Percentiles rank a stretch among this genome's conserved stretches.
phyloP scores from a whole-genome alignment of 2,797 vertebrate species.

The Mormyrops boulengeri region DNA sequence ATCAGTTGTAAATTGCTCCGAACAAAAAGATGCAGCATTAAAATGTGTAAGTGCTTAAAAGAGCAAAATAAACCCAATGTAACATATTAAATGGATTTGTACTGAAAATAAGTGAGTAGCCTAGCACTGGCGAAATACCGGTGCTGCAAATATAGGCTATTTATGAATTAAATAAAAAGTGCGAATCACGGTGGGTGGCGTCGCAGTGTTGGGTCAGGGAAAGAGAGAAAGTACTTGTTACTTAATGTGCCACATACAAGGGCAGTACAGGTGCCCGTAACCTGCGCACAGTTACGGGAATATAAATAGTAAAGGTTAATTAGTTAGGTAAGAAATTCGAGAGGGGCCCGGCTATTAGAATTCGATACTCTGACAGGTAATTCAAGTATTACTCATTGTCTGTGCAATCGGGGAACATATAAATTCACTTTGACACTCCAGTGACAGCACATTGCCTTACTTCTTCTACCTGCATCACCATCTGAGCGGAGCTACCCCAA shows the following conservation, averaged over 20 bases:
- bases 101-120: background rate
- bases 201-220: slow-evolving; percentile 6
- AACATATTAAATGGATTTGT: background rate
- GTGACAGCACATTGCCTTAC: slow-evolving; percentile 47
- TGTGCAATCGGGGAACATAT: slow-evolving; percentile 72
- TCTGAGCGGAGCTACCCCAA: slow-evolving; percentile 33
- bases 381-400: slow-evolving; percentile 72
- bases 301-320: slow-evolving; percentile 78
- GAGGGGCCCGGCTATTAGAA: slow-evolving; percentile 64
- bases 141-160: background rate
- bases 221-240: slow-evolving; percentile 18
- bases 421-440: slow-evolving; percentile 59
- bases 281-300: slow-evolving; percentile 37
- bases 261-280: slow-evolving; percentile 18
- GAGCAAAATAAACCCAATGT: background rate
- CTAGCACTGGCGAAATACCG: background rate
- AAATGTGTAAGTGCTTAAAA: background rate
- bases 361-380: slow-evolving; percentile 79
- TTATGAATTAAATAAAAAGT: background rate
- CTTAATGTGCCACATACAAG: slow-evolving; percentile 20
- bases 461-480: slow-evolving; percentile 44
- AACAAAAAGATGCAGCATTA: background rate
- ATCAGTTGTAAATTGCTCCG: slow-evolving; percentile 14
- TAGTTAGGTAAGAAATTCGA: slow-evolving; percentile 79
- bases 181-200: background rate